A percentile compares a stretch with the other conserved stretches of the same genome.
These are phyloP conservation scores for Microtus ochrogaster DNA, from an alignment of 2,113 vertebrate genomes.

Conservation along the genomic window DNA sequence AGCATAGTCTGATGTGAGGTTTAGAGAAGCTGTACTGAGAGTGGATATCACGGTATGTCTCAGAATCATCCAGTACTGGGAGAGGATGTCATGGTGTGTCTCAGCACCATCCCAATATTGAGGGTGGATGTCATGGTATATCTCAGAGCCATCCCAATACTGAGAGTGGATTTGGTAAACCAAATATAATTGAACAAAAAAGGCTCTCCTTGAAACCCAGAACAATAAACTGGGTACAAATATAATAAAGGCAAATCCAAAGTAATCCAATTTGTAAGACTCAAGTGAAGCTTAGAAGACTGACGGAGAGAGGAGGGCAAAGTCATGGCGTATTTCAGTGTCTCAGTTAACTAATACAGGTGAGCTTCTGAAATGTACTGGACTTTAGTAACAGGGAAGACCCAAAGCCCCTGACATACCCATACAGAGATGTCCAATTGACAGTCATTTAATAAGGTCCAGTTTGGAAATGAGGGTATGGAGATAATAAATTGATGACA, in stretches of 20 bases:
- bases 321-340: rapidly evolving
- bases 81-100: background rate
- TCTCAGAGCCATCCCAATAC: background rate
- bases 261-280: background rate
- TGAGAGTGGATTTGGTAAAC: background rate
- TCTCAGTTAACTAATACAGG: background rate
- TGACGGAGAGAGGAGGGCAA: background rate
- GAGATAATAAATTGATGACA: too few species aligned
- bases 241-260: too few species aligned
- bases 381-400: too few species aligned
- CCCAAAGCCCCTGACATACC: too few species aligned
- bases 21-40: background rate
- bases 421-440: background rate
- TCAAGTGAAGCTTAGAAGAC: background rate
- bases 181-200: background rate
- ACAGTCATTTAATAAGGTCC: background rate
- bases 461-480: background rate
- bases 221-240: background rate
- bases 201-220: background rate
- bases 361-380: background rate
- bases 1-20: background rate
- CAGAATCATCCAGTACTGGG: background rate
- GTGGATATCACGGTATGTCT: background rate
- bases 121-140: background rate
- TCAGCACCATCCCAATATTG: background rate